Base-by-base conservation (phyloP, 2,797 vertebrate genomes). In the Brotogeris chrysoptera region DNA sequence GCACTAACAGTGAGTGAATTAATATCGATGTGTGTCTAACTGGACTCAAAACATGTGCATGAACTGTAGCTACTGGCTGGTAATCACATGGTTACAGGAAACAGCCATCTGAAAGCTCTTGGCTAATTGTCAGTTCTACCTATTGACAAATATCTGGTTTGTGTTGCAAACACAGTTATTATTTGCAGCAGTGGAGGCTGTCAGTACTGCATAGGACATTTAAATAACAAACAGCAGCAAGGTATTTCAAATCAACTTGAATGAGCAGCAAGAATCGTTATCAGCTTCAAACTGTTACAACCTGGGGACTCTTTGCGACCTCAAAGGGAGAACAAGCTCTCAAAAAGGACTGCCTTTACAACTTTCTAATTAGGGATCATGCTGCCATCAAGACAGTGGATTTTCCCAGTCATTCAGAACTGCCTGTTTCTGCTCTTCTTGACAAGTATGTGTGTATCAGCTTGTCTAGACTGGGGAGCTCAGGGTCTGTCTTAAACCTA, bases 391-490 rank as follows among this genome's bases (percentile, higher is more conserved):
- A 39, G 46, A 30, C 2, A 36, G 16, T 21, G 7, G 3, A 46
- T 63, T 60, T 81, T 79, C 18, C n/a, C 68, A 88, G 63, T 4
- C 30, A 19, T 20, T 7, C 41, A 23, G 28, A 34, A 1, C 23
- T 66, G 57, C 57, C 39, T 36, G 9, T 47, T 46, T 68, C 15
- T 50, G 66, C 7, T 20, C 12, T 4, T 20, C 10, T 11, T 49
- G 55, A 57, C 24, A 4, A 3, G 6, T 0, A 0, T 3, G 18
- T 6, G 2, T 20, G 18, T 25, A 39, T 39, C 7, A 44, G 19
- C 38, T 74, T 84, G 38, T 8, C 43, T 34, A 41, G 13, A 25
- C 6, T 34, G 30, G 13, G 16, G 41, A 44, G 28, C 19, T 87
- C 46, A 57, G 34, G 28, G 9, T 5, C 7, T 90, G 3, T 78